A percentile compares a stretch with the other conserved stretches of the same genome.
phyloP scores from a whole-genome alignment of 2,797 vertebrate genomes.

The Streptopelia turtur region DNA sequence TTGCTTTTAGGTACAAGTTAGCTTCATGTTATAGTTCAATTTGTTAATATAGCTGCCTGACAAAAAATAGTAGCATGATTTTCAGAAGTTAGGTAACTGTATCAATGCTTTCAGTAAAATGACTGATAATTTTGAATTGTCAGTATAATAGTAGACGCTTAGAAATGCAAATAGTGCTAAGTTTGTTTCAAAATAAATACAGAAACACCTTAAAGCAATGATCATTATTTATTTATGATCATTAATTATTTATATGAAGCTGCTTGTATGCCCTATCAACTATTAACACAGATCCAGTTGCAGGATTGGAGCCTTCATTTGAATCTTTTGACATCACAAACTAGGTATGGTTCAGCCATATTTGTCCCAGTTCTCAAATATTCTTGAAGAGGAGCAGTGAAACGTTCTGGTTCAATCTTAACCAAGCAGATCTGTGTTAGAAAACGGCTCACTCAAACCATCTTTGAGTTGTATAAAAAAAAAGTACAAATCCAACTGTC shows the following conservation, averaged over 20 bases:
- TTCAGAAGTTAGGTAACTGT: not conserved
- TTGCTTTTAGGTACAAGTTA: not conserved
- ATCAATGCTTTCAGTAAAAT: not conserved
- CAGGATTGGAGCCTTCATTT: conserved; percentile 67
- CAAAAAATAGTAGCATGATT: not conserved
- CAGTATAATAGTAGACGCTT: not conserved
- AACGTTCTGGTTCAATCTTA: not conserved
- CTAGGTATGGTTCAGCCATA: conserved; percentile 44
- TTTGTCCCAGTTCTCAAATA: conserved; percentile 10
- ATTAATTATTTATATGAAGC: conserved; percentile 28
- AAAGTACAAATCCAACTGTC: not conserved
- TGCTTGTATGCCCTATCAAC: conserved; percentile 45
- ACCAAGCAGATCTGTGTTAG: not conserved
- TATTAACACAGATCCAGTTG: conserved; percentile 51
- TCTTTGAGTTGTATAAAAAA: not conserved
- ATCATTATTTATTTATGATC: conserved; percentile 50
- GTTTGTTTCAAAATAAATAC: not conserved
- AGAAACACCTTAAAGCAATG: not conserved
- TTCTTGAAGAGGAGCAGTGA: not conserved
- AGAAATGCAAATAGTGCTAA: not conserved
- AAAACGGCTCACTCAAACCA: not conserved
- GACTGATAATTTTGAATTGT: not conserved
- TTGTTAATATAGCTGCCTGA: not conserved
- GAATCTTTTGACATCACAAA: conserved; percentile 40
- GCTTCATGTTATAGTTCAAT: not conserved